phyloP scores from a whole-genome alignment of 2,888 invertebrate species.

The Willowsia nigromaculata region DNA sequence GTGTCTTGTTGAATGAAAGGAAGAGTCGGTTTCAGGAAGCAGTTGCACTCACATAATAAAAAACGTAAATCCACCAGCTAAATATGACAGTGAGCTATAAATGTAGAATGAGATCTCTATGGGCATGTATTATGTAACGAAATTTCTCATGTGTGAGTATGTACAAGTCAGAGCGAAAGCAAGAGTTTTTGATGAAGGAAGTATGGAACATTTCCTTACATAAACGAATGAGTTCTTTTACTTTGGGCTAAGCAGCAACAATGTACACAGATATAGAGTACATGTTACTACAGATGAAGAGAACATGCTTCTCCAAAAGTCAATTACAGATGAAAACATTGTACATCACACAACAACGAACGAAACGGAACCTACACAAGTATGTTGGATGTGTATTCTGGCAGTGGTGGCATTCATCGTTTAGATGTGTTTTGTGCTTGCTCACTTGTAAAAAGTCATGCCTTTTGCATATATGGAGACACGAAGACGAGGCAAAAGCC shows the following conservation, averaged over 20 bases:
- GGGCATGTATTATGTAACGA: neutral
- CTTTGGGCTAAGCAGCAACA: neutral
- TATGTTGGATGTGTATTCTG: neutral
- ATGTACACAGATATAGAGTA: neutral
- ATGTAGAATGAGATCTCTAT: neutral
- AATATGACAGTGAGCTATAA: neutral
- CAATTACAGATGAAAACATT: constrained; percentile 56
- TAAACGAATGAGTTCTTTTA: neutral
- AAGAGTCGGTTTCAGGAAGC: constrained; percentile 64
- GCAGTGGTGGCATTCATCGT: neutral
- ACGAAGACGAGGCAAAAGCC: neutral
- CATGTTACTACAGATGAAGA: constrained; percentile 3
- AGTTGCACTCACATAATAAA: constrained; percentile 40
- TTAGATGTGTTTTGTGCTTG: neutral
- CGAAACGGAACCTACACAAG: constrained; percentile 11
- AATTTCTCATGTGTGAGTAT: neutral
- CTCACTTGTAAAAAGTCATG: constrained; percentile 57
- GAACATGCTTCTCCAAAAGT: constrained; percentile 48
- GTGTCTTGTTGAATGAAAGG: constrained; percentile 47
- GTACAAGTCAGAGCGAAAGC: neutral
- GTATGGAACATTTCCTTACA: constrained; percentile 62
- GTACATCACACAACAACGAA: constrained; percentile 20
- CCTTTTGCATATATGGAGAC: constrained; percentile 1
- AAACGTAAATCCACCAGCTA: constrained; percentile 12
- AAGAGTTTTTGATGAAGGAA: constrained; percentile 42